A percentile compares a stretch with the other conserved stretches of the same genome.
phyloP scores from a whole-genome alignment of 2,797 vertebrate genomes.

The Onychomys leucogaster region DNA sequence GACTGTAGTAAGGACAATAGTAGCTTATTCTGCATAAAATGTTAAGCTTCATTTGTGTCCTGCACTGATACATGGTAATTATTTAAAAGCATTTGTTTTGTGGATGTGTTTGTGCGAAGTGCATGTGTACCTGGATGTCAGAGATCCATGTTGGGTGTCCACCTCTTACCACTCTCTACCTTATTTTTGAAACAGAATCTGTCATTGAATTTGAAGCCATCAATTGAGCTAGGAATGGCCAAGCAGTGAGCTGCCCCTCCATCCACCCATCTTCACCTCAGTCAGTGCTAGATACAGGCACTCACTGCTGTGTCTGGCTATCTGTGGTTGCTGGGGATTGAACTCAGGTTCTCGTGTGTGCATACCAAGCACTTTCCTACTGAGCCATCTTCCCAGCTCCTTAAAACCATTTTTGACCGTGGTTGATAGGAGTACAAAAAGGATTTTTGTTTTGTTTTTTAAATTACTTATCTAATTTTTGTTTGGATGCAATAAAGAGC shows the following conservation, averaged over 20 bases:
- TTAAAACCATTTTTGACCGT: not conserved
- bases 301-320: not conserved
- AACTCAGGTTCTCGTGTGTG: not conserved
- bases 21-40: conserved; percentile 49
- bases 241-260: not conserved
- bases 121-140: not conserved
- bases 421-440: conserved; percentile 9
- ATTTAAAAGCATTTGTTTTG: not conserved
- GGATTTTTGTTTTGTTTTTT: not conserved
- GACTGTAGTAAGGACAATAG: conserved; percentile 27
- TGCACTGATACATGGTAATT: not conserved
- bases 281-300: no score
- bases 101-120: not conserved
- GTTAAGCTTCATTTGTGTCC: conserved; percentile 54
- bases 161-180: not conserved
- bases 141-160: not conserved
- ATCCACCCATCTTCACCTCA: no score
- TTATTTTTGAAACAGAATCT: not conserved
- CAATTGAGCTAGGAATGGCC: not conserved
- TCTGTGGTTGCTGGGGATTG: not conserved
- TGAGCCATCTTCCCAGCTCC: not conserved
- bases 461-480: not conserved
- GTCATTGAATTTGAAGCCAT: not conserved
- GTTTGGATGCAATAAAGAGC: not conserved
- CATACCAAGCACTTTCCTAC: not conserved